Evolutionary conservation across 2,888 invertebrate species (phyloP), one percentile per base, ranked within the genome.

Genomic region (Ophion ventricosus): DNA sequence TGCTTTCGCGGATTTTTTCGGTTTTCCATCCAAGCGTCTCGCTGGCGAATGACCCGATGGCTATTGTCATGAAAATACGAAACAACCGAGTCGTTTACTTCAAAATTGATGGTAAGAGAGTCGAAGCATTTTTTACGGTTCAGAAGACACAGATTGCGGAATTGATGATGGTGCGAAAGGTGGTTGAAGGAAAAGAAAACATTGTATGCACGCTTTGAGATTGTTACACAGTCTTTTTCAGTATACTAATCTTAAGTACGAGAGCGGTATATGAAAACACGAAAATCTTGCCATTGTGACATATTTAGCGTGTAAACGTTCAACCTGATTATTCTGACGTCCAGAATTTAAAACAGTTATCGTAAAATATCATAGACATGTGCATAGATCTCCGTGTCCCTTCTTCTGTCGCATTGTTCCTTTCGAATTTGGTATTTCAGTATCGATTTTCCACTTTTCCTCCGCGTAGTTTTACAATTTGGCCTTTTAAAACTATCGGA

Each of bases 11-110:
- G 54, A 25, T 69, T 25, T 49, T 17, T 49, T 49, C 49, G 49
- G 49, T 17, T 49, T 49, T 49, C 17, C 49, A 35, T 49, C 49
- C 17, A 49, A 17, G 75, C 84, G 75, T 63, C 54, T 84, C 84
- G 66, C 74, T 75, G 61, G 59, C 61, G 78, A 3, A 7, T 35
- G 25, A 59, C 66, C 26, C 72, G 29, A 91, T 91, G 92, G 72
- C 87, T 1, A 92, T 92, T 49, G 17, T 90, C 25, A 92, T 92
- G 91, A 90, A 75, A 82, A 92, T 92, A 56, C 83, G 79, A 26
- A 74, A 88, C 3, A 90, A 89, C 83, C 67, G 75, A 54, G 83
- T 91, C 23, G 88, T 90, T 26, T 88, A 90, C 67, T 86, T 90
- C 7, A 79, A 88, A 49, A 87, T 90, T 72, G 84, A 67, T 20